A percentile compares a stretch with the other conserved stretches of the same genome.
phyloP scores from a whole-genome alignment of 2,888 invertebrate genomes.

The Stenodema calcarata region DNA sequence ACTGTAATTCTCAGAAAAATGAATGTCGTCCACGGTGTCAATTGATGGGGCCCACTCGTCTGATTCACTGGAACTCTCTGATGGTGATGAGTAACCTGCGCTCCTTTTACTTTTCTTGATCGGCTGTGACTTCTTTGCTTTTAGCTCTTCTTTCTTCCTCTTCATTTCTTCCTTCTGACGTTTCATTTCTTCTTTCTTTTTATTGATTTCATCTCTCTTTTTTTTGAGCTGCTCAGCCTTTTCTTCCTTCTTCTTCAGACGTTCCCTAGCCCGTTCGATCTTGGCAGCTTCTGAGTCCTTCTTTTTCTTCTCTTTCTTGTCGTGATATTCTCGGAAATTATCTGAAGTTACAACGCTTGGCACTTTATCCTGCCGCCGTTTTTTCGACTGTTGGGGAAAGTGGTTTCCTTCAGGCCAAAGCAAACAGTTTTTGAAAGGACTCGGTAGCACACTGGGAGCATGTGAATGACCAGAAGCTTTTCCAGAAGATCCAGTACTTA shows the following conservation, averaged over 20 bases:
- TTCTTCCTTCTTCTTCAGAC: background rate
- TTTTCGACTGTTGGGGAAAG: constrained; percentile 13
- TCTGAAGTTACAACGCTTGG: too few relatives aligned
- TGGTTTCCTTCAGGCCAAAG: constrained; percentile 14
- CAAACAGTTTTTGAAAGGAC: constrained; percentile 18
- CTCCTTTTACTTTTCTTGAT: too few relatives aligned
- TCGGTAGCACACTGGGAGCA: constrained; percentile 18
- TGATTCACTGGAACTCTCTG: too few relatives aligned
- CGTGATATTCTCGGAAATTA: too few relatives aligned
- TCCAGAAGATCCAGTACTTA: constrained; percentile 16
- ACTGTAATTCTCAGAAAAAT: background rate
- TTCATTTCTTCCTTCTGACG: constrained; percentile 20
- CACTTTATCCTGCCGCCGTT: background rate
- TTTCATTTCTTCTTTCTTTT: too few relatives aligned
- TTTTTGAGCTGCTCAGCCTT: background rate
- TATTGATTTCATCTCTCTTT: too few relatives aligned
- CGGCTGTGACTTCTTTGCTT: constrained; percentile 18
- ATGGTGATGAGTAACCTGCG: too few relatives aligned
- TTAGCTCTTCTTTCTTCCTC: constrained; percentile 18
- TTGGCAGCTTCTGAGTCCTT: too few relatives aligned
- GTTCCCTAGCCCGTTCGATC: too few relatives aligned
- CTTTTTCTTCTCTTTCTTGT: too few relatives aligned
- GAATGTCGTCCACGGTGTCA: background rate
- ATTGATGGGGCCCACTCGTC: too few relatives aligned
- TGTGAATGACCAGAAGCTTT: constrained; percentile 9